Base-by-base conservation (phyloP, 2,888 invertebrate species). In the Miltochrista miniata region DNA sequence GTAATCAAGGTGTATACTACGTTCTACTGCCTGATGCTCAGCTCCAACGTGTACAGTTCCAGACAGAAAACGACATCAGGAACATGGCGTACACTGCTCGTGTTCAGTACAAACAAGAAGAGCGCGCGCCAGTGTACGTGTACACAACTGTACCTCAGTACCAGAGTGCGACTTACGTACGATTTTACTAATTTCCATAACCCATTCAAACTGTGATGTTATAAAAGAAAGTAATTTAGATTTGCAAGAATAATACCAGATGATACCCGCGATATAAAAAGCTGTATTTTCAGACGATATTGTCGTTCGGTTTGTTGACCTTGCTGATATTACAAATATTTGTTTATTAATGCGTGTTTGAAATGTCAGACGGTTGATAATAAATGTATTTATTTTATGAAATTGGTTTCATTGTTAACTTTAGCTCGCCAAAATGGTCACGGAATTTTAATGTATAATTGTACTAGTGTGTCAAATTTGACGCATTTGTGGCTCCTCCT, bases 71-170 rank as follows among this genome's bases (percentile, higher is more conserved):
- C 40, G 90, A 90, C 37, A 24, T 84, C 5, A 77, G 70, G 76
- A 93, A 94, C 48, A 94, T 94, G 94, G 94, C 93, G 14, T 94
- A 93, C 70, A 93, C 93, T 35, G 94, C 94, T 9, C 92, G 93
- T 64, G 88, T 95, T 52, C 93, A 93, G 44, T 94, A 94, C 72
- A 93, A 89, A 66, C 92, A 93, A 63, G 94, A 94, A 54, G 93
- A 94, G 50, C 93, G 93, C 0, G 93, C 94, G 14, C 92, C 92
- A 8, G 90, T 94, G 41, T 94, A 93, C 31, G 93, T 94, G 38
- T 95, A 94, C 74, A 92, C 93, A 0, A 70, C 71, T 60, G 81
- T 72, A 1, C 89, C 89, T 1, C 84, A 84, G 47, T 82, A 80
- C 60, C 83, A 80, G 31, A 56, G 64, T 8, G 64, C 58, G 1